These are phyloP conservation scores for Mormyrus hasselquistii DNA, from an alignment of 2,797 vertebrate species.

Conservation along the genomic window DNA sequence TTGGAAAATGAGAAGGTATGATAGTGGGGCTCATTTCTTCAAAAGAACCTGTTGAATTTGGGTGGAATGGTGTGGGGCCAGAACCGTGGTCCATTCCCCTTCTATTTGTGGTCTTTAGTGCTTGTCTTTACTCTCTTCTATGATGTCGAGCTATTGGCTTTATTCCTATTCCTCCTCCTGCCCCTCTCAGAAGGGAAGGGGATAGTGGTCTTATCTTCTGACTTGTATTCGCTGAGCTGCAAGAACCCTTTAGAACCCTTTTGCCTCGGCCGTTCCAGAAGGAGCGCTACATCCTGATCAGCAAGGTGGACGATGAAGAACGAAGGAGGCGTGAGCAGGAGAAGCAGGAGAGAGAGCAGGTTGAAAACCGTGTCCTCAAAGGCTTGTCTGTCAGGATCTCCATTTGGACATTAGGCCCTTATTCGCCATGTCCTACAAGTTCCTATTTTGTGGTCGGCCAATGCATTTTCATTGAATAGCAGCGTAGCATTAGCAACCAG, in stretches of 20 bases:
- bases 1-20: slow-evolving; percentile 88
- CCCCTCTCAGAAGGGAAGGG: background rate
- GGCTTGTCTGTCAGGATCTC: background rate
- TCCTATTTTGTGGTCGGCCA: background rate
- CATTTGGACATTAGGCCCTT: background rate
- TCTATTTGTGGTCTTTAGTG: background rate
- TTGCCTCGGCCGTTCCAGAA: slow-evolving; percentile 63
- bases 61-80: background rate
- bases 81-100: background rate
- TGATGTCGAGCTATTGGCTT: background rate
- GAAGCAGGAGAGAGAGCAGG: slow-evolving; percentile 87
- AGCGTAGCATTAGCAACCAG: background rate
- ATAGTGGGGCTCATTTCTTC: background rate
- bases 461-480: background rate
- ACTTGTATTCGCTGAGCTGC: background rate
- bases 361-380: slow-evolving; percentile 32
- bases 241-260: too few relatives aligned
- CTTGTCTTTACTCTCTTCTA: background rate
- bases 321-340: slow-evolving; percentile 79
- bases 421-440: background rate
- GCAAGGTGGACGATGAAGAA: slow-evolving; percentile 89
- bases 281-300: slow-evolving; percentile 84
- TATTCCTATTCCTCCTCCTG: background rate
- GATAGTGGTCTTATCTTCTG: background rate
- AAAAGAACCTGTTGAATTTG: background rate